A percentile compares a stretch with the other conserved stretches of the same genome.
Evolutionary conservation across 35 echinoderm and acorn worm species (phyloP).

Genomic region (Hemicentrotus pulcherrimus): DNA sequence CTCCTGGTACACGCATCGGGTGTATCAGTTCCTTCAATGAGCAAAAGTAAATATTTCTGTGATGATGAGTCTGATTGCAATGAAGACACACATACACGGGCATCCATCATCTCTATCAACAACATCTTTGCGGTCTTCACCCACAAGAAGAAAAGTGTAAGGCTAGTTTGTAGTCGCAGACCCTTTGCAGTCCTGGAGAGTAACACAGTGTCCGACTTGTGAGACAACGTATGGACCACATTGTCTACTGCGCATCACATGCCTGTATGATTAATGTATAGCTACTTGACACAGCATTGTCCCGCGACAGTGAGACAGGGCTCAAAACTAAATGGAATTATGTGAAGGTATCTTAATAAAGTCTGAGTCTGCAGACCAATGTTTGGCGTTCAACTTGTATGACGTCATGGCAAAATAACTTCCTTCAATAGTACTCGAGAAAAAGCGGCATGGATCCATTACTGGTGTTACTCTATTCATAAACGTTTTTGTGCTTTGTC

Average conservation of each 20-base stretch:
- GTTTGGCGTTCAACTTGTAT: not conserved
- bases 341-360: too few relatives aligned
- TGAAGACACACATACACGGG: conserved; percentile 5
- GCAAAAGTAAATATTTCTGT: not conserved
- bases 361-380: too few relatives aligned
- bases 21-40: conserved; percentile 27
- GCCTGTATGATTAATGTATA: too few relatives aligned
- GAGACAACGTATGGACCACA: too few relatives aligned
- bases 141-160: not conserved
- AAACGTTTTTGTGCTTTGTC: not conserved
- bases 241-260: too few relatives aligned
- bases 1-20: not conserved
- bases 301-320: too few relatives aligned
- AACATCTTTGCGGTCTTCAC: not conserved
- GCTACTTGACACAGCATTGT: too few relatives aligned
- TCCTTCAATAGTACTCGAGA: not conserved
- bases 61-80: not conserved
- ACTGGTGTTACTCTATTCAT: not conserved
- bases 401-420: not conserved
- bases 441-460: not conserved
- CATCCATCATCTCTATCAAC: not conserved
- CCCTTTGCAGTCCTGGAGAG: too few relatives aligned
- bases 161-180: too few relatives aligned
- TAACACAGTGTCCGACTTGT: too few relatives aligned
- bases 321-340: too few relatives aligned